Evolutionary conservation across 2,888 invertebrate genomes (phyloP), one percentile per base, ranked within the genome.

Genomic region (Alentia gelatinosa): DNA sequence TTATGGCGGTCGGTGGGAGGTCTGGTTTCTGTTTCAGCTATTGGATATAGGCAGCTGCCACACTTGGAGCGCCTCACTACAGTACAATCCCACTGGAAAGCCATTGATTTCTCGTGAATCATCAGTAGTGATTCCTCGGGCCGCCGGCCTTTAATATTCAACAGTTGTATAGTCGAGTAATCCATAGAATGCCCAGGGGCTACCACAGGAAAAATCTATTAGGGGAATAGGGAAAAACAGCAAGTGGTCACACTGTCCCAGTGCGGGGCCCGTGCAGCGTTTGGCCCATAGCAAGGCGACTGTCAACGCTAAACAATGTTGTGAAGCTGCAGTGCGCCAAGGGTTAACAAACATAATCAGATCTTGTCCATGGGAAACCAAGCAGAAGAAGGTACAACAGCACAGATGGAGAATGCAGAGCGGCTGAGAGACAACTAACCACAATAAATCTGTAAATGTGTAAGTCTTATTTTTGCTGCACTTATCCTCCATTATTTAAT

Each of bases 141-240:
- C 68, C 68, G n/a, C 30, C 30, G 68, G 68, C 68, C 68, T 68
- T 68, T 68, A 68, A 68, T 68, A 68, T 68, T 68, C 68, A 68
- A 68, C 68, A 68, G 68, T 68, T 68, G 68, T 68, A 68, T 26
- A 26, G 68, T 47, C 33, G 68, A 30, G 23, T 56, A 56, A 68
- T 68, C 68, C 68, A 68, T 68, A 26, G 68, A 68, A 68, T 30
- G 68, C 56, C 56, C 56, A 56, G 56, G 56, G n/a, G 56, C 56
- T 56, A n/a, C 23, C 56, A 56, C 30, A 68, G 33, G 30, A 30
- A 47, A 68, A 68, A 68, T 68, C 68, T 68, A 68, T 68, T 30
- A 68, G n/a, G 68, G 47, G 68, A 26, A 30, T 30, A 26, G 30
- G 56, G 26, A 30, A 30, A 26, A 26, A 26, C 4, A 68, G 68